These are phyloP conservation scores for Clitarchus hookeri DNA, from an alignment of 2,888 invertebrate genomes.

Conservation along the genomic window DNA sequence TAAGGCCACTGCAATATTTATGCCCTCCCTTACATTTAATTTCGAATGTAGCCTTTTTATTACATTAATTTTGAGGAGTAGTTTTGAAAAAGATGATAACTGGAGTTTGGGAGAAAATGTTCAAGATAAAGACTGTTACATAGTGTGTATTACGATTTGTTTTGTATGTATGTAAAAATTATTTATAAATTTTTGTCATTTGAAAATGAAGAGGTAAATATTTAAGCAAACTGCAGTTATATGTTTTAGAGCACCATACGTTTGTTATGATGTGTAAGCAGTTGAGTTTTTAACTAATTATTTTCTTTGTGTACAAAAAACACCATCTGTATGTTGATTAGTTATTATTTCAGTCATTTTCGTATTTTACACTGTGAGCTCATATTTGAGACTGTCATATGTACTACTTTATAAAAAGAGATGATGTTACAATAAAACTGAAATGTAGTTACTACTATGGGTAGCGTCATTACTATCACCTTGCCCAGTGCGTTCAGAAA, in stretches of 20 bases:
- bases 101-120: neutral
- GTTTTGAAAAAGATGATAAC: neutral
- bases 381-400: neutral
- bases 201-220: neutral
- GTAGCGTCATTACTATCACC: neutral
- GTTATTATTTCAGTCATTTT: conserved; percentile 5
- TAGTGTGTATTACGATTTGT: neutral
- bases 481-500: neutral
- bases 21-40: neutral
- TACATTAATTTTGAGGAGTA: neutral
- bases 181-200: neutral
- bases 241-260: neutral
- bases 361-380: neutral
- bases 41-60: neutral
- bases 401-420: conserved; percentile 14
- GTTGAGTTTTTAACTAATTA: neutral
- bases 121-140: neutral
- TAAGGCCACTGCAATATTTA: neutral
- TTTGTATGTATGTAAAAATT: conserved; percentile 2
- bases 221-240: neutral
- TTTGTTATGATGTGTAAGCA: neutral
- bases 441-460: conserved; percentile 4
- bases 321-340: conserved; percentile 14
- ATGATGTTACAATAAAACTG: conserved; percentile 2
- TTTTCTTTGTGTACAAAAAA: conserved; percentile 14